Evolutionary conservation across 2,888 invertebrate species (phyloP), one percentile per base, ranked within the genome.

Genomic region (Aphidoletes aphidimyza): DNA sequence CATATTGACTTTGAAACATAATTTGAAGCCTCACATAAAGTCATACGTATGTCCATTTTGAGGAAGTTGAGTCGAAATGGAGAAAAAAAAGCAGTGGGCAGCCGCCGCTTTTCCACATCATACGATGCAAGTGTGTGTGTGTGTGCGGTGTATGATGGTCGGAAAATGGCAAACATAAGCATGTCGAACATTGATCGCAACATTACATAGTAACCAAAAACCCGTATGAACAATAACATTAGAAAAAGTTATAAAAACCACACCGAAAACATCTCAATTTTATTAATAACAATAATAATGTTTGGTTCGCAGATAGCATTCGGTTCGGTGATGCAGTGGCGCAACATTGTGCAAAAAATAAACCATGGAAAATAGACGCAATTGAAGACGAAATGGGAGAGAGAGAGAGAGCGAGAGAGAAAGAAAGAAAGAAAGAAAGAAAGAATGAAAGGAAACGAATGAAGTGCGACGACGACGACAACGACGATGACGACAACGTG

Each of bases 231-330:
- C 69, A 69, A 69, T 69, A 69, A 69, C 69, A 69, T 69, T 69
- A 69, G 69, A 69, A 69, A 69, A 69, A 69, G 69, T 69, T 69
- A 69, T 69, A 69, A 69, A 69, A 69, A 69, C 69, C 69, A 69
- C 69, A 69, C 69, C 69, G 69, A 69, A 69, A 69, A 69, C 69
- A 69, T 69, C 69, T 69, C 69, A 69, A 69, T 69, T 69, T 69
- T 69, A 69, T 69, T 69, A 69, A 69, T 69, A 69, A 69, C 69
- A 69, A 69, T 69, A 69, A 69, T 69, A 69, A 69, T 69, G 69
- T 69, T 69, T 69, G 69, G 69, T 30, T 69, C 69, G 69, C 69
- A 69, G 69, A 69, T 69, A 69, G 30, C 30, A 69, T 30, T 30
- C 14, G 3, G 8, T 69, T 5, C 26, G 54, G 11, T n/a, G 22